Evolutionary conservation across 2,113 vertebrate species (phyloP).

Genomic region (Plecotus auritus): DNA sequence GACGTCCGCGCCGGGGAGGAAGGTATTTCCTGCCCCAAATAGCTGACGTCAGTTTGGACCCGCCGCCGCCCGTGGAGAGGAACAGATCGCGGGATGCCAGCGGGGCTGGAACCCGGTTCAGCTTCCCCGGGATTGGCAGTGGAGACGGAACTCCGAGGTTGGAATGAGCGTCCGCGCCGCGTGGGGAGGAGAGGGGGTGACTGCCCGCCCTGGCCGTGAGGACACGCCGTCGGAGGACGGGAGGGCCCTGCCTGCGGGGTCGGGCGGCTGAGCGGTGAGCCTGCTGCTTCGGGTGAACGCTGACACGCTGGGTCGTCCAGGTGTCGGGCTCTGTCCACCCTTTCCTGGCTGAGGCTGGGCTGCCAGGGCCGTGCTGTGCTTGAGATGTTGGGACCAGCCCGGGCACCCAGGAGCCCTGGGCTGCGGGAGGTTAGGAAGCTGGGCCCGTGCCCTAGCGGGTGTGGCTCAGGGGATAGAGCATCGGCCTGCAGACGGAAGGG

Average conservation of each 20-base stretch:
- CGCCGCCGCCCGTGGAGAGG: not conserved
- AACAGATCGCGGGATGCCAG: not conserved
- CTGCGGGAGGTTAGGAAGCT: too few species aligned
- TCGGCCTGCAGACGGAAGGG: too few species aligned
- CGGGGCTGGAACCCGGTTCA: not conserved
- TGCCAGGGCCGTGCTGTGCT: too few species aligned
- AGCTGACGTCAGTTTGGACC: not conserved
- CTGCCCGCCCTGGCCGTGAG: not conserved
- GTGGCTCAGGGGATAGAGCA: too few species aligned
- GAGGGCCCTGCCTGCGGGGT: not conserved
- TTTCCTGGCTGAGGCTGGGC: too few species aligned
- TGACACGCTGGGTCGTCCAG: too few species aligned
- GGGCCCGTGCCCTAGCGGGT: too few species aligned
- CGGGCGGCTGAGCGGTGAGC: not conserved
- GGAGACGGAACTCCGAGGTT: not conserved
- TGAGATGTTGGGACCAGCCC: too few species aligned
- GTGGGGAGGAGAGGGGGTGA: not conserved
- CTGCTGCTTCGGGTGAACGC: not conserved
- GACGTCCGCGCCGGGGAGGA: not conserved
- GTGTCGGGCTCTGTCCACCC: too few species aligned
- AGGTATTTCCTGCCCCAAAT: not conserved
- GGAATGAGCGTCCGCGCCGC: not conserved
- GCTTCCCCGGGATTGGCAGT: not conserved
- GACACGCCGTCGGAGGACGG: not conserved
- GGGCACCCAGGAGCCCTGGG: too few species aligned